Base-by-base conservation (phyloP, 2,888 invertebrate genomes). In the Eupeodes latifasciatus region DNA sequence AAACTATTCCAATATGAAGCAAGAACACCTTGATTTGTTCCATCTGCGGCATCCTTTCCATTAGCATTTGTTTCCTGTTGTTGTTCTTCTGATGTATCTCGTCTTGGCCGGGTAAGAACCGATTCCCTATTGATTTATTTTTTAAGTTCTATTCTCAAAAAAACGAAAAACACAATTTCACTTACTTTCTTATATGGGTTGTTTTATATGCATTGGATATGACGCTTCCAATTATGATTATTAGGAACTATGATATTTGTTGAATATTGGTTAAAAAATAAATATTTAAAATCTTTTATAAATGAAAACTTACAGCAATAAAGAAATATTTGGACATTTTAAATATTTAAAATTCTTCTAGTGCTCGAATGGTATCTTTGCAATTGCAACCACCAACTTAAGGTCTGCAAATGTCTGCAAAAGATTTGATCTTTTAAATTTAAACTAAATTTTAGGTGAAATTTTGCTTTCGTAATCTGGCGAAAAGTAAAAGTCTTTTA, bases 1-100 rank as follows among this genome's bases (percentile, higher is more conserved):
- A 88, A 53, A 5, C 66, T 88, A 40, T 74, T 78, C 88, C 85
- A 88, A 66, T 78, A 81, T 2, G 81, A 62, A 27, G 80, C 64
- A 44, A 85, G 69, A 5, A 77, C 49, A n/a, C 85, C 77, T 59
- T 44, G 19, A 4, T 64, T 81, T 0, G 4, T 44, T 27, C 12
- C 69, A 9, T 53, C 62, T 44, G 75, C 66, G 2, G 62, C 47
- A 12, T 81, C 81, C 34, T 85, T 85, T 4, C 55, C 74, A 53
- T 77, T 55, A n/a, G 36, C 34, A 2, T 64, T 16, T 11, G 19
- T 51, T 27, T 59, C 59, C 12, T 75, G 49, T 14, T 57, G 34
- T 44, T 57, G 34, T 44, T 69, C 67, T 44, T 78, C 77, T 9
- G 4, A 34, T n/a, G 64, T 62, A 10, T 36, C 62, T 12, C 44